Conservation (phyloP, 2,113 vertebrate genomes). For the Suncus etruscus region DNA sequence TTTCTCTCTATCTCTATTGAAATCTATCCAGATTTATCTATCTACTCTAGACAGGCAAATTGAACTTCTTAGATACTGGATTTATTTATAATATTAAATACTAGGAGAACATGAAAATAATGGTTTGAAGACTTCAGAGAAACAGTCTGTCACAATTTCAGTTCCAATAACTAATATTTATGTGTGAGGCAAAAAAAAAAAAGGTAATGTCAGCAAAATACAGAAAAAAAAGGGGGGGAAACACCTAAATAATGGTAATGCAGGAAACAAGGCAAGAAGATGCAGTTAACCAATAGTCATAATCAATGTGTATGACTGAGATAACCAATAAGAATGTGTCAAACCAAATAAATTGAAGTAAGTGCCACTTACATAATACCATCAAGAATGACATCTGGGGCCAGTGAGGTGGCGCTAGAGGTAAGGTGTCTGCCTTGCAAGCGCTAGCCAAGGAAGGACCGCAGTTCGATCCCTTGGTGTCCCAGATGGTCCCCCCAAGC, state of each 20-base stretch:
- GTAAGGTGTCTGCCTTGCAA: no score
- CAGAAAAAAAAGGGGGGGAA: not conserved
- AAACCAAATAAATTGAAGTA: not conserved
- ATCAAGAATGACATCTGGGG: no score
- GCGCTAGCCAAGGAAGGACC: no score
- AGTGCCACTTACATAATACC: not conserved
- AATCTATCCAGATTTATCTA: no score
- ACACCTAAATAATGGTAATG: not conserved
- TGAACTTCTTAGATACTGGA: not conserved
- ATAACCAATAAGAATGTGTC: not conserved
- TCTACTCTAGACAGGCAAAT: not conserved
- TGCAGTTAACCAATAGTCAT: not conserved
- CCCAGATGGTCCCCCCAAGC: no score
- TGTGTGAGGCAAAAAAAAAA: not conserved
- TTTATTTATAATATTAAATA: not conserved
- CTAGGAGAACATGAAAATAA: not conserved
- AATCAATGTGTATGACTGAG: not conserved
- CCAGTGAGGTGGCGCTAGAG: no score
- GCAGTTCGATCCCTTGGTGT: no score
- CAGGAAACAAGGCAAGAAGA: not conserved
- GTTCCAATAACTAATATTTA: not conserved
- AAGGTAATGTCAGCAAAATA: not conserved
- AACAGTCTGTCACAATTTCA: constrained; percentile 38
- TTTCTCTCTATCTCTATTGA: no score
- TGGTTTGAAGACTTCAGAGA: not conserved